phyloP scores from a whole-genome alignment of 1,140 invertebrate genomes.

The Caenorhabditis elegans region DNA sequence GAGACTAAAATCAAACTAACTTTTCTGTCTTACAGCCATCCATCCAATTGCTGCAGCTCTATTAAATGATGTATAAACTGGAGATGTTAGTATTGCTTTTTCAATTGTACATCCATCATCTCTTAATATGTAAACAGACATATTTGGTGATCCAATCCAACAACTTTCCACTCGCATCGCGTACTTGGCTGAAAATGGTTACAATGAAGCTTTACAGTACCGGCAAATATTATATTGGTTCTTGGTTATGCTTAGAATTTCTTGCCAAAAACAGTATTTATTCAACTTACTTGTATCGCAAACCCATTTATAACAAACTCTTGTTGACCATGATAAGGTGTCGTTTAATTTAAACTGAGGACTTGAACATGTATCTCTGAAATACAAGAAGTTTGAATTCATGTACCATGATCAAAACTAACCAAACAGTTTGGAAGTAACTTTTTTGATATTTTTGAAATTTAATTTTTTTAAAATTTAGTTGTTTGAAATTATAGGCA shows the following conservation, averaged over 20 bases:
- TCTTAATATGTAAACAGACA: neutral
- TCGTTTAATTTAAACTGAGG: conserved; percentile 14
- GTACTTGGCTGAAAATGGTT: neutral
- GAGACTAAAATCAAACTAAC: too few species aligned
- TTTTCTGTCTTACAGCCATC: conserved; percentile 18
- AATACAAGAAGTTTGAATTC: too few species aligned
- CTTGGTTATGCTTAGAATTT: too few species aligned
- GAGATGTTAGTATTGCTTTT: conserved; percentile 7
- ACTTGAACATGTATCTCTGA: conserved; percentile 17
- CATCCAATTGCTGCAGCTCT: neutral
- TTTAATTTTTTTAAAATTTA: too few species aligned
- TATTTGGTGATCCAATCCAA: neutral
- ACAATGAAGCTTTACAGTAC: neutral
- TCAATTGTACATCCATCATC: conserved; percentile 1
- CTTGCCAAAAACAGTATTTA: too few species aligned
- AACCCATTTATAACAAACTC: conserved; percentile 20
- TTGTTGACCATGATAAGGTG: neutral
- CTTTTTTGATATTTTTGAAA: too few species aligned
- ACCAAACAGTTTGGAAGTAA: too few species aligned
- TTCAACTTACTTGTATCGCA: neutral
- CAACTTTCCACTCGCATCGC: conserved; percentile 12
- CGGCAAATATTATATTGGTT: too few species aligned
- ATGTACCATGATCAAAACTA: too few species aligned
- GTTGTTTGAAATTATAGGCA: too few species aligned
- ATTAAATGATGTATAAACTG: conserved; percentile 8